Base-by-base conservation (phyloP, 2,888 invertebrate species). In the Taphrorychus bicolor region DNA sequence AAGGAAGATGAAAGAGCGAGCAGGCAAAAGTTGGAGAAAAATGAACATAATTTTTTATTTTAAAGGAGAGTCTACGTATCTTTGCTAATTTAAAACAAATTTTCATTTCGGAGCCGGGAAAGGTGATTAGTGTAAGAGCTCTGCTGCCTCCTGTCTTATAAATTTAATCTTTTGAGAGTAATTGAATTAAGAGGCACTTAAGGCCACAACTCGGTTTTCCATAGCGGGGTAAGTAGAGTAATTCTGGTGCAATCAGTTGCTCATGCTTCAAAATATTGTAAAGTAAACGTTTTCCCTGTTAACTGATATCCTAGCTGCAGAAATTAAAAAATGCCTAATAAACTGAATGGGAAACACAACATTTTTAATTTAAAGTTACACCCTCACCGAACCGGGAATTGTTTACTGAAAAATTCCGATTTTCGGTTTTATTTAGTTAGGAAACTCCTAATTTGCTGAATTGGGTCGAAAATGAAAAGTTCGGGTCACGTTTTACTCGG, bases 361-460 rank as follows among this genome's bases (percentile, higher is more conserved):
- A 32, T 32, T 32, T 32, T 32, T 32, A 32, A 32, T 32, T 32
- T 32, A 32, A 32, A 9, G 7, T 32, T 9, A 32, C 32, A 1
- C 32, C 14, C 45, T 45, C 45, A 16, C 5, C 45, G 17, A 45
- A 5, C 2, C 14, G 7, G 17, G 45, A 17, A 45, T 45, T 45
- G 17, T 17, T 16, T 45, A 45, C 45, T 45, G 45, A 45, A 45
- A 17, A 14, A 4, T 45, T 45, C 14, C 17, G 16, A 32, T 16
- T 61, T 53, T 41, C 22, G 5, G 41, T 51, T 14, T 51, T 51
- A 52, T 53, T 53, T 53, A 53, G 52, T 53, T 41, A 19, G 51
- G 19, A 61, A 61, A 52, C 42, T 61, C 53, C 17, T 42, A 61
- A 61, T 61, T 61, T 53, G 59, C 16, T 19, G 18, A 51, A 40